Base-by-base conservation (phyloP, 2,113 vertebrate genomes). In the Urocolius indicus region DNA sequence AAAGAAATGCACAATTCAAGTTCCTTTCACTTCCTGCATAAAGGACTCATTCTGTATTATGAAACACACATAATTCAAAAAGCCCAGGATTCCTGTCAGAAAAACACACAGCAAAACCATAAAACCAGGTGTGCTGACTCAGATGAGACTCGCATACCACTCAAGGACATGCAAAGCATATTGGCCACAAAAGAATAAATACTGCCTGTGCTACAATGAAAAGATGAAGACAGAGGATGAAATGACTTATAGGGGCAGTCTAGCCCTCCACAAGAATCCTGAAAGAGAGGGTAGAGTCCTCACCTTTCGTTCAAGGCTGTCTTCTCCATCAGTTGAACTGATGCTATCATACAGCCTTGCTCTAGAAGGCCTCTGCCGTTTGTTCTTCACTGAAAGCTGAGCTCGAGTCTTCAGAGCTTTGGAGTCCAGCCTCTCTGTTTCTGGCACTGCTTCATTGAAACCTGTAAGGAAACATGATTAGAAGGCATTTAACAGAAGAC, bases 301-400 rank as follows among this genome's bases (percentile, higher is more conserved):
- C 96, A 99, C 99, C 98, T 98, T 98, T 85, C 96, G 92, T 83
- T 98, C 97, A 19, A 98, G 96, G 97, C 98, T 96, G 95, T 99
- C 98, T 96, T 99, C 97, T 98, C 98, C 91, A 51, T 99, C 98
- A 23, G 98, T 98, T 8, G 99, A 99, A 76, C 98, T 98, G 97
- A 98, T 94, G 84, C 98, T 98, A 48, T 99, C 98, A 38, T 97
- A 98, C 10, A 97, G 94, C 65, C 97, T 94, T 26, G 97, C 98
- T 92, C 98, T 96, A 11, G 95, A 97, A 7, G 98, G 95, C 45
- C 97, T 98, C 90, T 98, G 98, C 69, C 98, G 97, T 84, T 98
- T 98, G 87, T 98, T 98, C 94, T 98, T 98, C 78, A 98, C 96
- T 4, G 97, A 98, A n/a, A 98, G 97, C 78, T 98, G 98, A 62